Conservation (phyloP, 2,797 vertebrate genomes). For the Chelon labrosus region DNA sequence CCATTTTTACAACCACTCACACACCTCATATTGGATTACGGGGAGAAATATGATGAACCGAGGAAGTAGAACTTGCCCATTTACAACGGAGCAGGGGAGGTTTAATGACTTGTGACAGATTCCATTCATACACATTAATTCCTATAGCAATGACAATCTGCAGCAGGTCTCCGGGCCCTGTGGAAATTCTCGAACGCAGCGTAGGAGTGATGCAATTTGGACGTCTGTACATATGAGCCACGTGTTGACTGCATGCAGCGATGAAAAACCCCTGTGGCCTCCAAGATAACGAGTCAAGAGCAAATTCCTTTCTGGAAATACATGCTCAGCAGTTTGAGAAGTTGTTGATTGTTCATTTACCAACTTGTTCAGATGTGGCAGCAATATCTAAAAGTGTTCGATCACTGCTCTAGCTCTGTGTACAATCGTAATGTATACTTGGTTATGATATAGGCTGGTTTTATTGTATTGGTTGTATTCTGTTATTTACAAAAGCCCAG, state of each 20-base stretch:
- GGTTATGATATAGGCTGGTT: too few relatives aligned
- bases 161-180: slow-evolving; percentile 17
- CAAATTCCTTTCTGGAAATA: neutral
- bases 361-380: too few relatives aligned
- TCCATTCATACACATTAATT: slow-evolving; percentile 73
- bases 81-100: slow-evolving; percentile 62
- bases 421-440: too few relatives aligned
- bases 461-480: too few relatives aligned
- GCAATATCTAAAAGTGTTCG: too few relatives aligned
- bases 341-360: too few relatives aligned
- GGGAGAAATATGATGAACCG: slow-evolving; percentile 73
- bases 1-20: slow-evolving; percentile 70
- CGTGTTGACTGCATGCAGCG: neutral
- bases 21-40: slow-evolving; percentile 76
- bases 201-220: slow-evolving; percentile 5
- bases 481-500: too few relatives aligned
- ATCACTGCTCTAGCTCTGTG: too few relatives aligned
- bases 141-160: slow-evolving; percentile 39
- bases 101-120: slow-evolving; percentile 72
- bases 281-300: neutral
- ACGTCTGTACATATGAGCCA: slow-evolving; percentile 4
- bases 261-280: neutral
- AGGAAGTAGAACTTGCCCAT: slow-evolving; percentile 61
- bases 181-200: slow-evolving; percentile 21
- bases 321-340: neutral